Base-by-base conservation (phyloP, 2,888 invertebrate genomes). In the Nomada fucata region DNA sequence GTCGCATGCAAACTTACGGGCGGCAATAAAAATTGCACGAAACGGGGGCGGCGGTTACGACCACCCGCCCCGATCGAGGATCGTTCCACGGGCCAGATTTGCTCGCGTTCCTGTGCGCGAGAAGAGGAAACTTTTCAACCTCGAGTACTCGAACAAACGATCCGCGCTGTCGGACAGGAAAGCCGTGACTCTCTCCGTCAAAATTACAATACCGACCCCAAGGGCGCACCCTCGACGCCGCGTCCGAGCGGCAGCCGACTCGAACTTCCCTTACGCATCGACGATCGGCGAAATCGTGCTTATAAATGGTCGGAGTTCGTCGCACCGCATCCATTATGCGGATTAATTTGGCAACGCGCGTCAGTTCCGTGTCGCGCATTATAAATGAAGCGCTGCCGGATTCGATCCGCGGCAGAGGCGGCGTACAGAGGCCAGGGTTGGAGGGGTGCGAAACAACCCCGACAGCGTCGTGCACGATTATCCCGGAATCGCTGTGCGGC, bases 401-500 rank as follows among this genome's bases (percentile, higher is more conserved):
- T n/a, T n/a, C 53, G 53, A 57, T 55, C 10, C 23, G 10, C 11
- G 44, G 23, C 36, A 2, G 15, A 53, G 20, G 36, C 11, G 20
- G 36, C 11, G 18, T 2, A 20, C 18, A n/a, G n/a, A n/a, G n/a
- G n/a, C n/a, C n/a, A n/a, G n/a, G n/a, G n/a, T n/a, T n/a, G n/a
- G n/a, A n/a, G n/a, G 3, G 20, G 26, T 13, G 10, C 36, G 63
- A 59, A 53, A 52, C 78, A 70, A 70, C 75, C 63, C 71, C 57
- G 68, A 63, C 68, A 42, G 26, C 26, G 79, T 71, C 76, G 79
- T 68, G 69, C 82, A 65, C 59, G 71, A 79, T 79, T 82, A 79
- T 82, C 72, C 69, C 50, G 57, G 64, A 59, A 64, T 77, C 71
- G 68, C 70, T 68, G 67, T 55, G 61, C 65, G 44, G 53, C 76